These are phyloP conservation scores for Ailuropoda melanoleuca DNA, from an alignment of 2,113 vertebrate species.

Conservation along the genomic window DNA sequence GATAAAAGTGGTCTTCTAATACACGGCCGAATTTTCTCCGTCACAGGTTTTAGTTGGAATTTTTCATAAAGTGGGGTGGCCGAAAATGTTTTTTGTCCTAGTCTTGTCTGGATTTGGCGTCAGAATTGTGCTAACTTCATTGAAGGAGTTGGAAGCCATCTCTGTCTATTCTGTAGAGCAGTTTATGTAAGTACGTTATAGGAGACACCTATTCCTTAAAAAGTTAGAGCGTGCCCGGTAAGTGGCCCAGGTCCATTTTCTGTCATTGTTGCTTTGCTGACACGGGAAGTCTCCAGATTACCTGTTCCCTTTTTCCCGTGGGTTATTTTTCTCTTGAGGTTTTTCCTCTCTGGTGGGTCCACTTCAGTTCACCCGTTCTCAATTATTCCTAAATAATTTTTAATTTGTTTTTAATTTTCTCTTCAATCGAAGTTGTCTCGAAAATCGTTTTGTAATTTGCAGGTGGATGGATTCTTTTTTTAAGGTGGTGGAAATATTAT, in stretches of 20 bases:
- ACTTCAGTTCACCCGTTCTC: background rate
- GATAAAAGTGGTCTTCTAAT: background rate
- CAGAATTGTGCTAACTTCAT: background rate
- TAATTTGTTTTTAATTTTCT: constrained; percentile 39
- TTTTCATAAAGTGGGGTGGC: background rate
- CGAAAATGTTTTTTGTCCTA: background rate
- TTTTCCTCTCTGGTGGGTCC: background rate
- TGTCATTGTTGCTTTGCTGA: rapidly evolving
- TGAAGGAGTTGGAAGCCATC: background rate
- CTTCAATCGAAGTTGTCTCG: background rate
- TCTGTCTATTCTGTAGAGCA: background rate
- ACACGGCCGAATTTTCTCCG: background rate
- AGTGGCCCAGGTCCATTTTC: too few species aligned
- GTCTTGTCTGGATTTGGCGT: background rate
- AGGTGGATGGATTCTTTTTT: background rate
- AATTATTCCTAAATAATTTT: background rate
- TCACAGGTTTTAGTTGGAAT: background rate
- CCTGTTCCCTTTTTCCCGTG: too few species aligned
- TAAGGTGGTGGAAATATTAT: background rate
- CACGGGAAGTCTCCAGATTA: rapidly evolving
- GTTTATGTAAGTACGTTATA: rapidly evolving
- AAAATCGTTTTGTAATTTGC: background rate
- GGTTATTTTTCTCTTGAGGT: background rate
- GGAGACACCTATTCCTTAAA: background rate
- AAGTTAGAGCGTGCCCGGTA: rapidly evolving